A percentile compares a stretch with the other conserved stretches of the same genome.
Evolutionary conservation across 2,888 invertebrate genomes (phyloP).

Genomic region (Tenthredo notha): DNA sequence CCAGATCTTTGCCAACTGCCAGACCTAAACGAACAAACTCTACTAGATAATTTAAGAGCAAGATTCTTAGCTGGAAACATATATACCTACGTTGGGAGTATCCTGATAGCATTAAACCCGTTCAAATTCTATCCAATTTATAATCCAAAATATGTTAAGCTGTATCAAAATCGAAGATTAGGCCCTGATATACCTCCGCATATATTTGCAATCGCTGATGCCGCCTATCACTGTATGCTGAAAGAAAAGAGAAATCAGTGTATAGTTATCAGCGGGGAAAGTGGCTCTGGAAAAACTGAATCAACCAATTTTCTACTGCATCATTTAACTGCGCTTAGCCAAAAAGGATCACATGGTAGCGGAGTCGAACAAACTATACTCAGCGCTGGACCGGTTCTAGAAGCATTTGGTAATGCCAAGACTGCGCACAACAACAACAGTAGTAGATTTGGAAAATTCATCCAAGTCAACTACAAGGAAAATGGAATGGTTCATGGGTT

Average conservation of each 20-base stretch:
- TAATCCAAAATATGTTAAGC: conserved; percentile 97
- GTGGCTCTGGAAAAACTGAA: conserved; percentile 98
- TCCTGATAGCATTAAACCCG: conserved; percentile 96
- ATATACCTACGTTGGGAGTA: conserved; percentile 97
- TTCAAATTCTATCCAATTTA: conserved; percentile 98
- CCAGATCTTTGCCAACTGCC: conserved; percentile 97
- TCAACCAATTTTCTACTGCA: conserved; percentile 97
- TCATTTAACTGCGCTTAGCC: conserved; percentile 96
- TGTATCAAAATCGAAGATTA: conserved; percentile 95
- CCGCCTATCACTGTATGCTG: conserved; percentile 96
- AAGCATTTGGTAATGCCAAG: conserved; percentile 99
- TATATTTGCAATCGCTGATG: conserved; percentile 97
- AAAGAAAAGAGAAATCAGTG: conserved; percentile 94
- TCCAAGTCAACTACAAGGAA: conserved; percentile 98
- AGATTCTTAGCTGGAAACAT: conserved; percentile 95
- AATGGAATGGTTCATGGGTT: conserved; percentile 99
- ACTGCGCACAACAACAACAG: conserved; percentile 99
- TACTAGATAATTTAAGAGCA: conserved; percentile 93
- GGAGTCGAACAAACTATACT: conserved; percentile 98
- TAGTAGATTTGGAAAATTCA: conserved; percentile 98
- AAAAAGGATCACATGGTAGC: conserved; percentile 95
- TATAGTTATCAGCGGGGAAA: conserved; percentile 97
- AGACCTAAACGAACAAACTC: conserved; percentile 95
- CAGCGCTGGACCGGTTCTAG: conserved; percentile 96
- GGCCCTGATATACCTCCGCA: conserved; percentile 97